Conservation (phyloP, 2,888 invertebrate species). For the Coronaproctus castanopsis region DNA sequence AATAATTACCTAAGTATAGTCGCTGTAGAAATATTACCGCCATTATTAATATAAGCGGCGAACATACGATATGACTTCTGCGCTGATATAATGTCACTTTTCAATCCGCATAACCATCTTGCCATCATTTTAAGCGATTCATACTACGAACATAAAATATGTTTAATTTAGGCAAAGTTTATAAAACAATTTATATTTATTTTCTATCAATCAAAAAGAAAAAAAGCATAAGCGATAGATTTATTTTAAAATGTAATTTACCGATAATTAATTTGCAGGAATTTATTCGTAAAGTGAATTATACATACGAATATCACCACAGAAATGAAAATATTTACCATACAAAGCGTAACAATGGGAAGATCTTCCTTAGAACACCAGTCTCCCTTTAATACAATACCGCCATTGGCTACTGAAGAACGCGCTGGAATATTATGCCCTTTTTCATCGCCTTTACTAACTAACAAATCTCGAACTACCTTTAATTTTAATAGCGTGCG, state of each 20-base stretch:
- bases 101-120: slow-evolving; percentile 79
- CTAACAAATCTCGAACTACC: slow-evolving; percentile 86
- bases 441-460: slow-evolving; percentile 42
- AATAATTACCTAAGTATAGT: slow-evolving; percentile 30
- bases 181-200: background rate
- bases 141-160: slow-evolving; percentile 24
- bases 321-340: slow-evolving; percentile 43
- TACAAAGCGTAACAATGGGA: slow-evolving; percentile 76
- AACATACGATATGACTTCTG: slow-evolving; percentile 88
- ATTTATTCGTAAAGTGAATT: background rate
- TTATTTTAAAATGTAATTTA: no score
- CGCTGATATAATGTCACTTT: slow-evolving; percentile 66
- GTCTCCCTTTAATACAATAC: slow-evolving; percentile 29
- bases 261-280: background rate
- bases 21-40: slow-evolving; percentile 54
- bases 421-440: slow-evolving; percentile 6
- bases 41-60: slow-evolving; percentile 78
- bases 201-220: background rate
- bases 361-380: slow-evolving; percentile 77
- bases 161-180: background rate
- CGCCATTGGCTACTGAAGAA: background rate
- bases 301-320: no score
- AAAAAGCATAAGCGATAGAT: no score
- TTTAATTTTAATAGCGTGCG: no score
- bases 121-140: slow-evolving; percentile 93